Percentiles rank a stretch among this genome's conserved stretches.
phyloP scores from a whole-genome alignment of 2,797 vertebrate genomes.

The Xiphophorus birchmanni region DNA sequence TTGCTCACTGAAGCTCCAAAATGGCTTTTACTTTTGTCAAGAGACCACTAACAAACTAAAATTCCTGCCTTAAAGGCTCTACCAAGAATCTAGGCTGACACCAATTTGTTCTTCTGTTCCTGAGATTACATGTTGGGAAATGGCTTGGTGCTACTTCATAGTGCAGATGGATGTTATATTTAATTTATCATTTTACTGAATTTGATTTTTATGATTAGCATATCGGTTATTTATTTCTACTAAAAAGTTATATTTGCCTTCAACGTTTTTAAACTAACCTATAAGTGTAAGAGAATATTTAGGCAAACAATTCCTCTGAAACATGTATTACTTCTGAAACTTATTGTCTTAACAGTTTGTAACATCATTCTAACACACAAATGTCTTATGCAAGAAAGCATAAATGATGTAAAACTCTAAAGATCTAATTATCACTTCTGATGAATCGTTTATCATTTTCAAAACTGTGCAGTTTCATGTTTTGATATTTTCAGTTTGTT shows the following conservation, averaged over 20 bases:
- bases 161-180: neutral
- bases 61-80: neutral
- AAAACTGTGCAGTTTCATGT: neutral
- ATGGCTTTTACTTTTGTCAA: conserved; percentile 25
- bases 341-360: neutral
- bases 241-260: neutral
- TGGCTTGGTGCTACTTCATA: neutral
- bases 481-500: neutral
- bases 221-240: neutral
- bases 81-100: neutral
- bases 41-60: conserved; percentile 9
- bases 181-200: neutral
- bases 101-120: neutral
- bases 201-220: neutral
- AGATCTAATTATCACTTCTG: neutral
- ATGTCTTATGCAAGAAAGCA: neutral
- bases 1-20: conserved; percentile 23
- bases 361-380: neutral
- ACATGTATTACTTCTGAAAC: neutral
- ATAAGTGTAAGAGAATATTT: neutral
- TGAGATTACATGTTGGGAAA: neutral
- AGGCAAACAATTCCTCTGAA: neutral
- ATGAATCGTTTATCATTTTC: neutral
- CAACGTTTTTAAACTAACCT: neutral
- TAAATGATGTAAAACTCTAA: neutral